Evolutionary conservation across 2,888 invertebrate species (phyloP), one percentile per base, ranked within the genome.

Genomic region (Mycogona germanica): DNA sequence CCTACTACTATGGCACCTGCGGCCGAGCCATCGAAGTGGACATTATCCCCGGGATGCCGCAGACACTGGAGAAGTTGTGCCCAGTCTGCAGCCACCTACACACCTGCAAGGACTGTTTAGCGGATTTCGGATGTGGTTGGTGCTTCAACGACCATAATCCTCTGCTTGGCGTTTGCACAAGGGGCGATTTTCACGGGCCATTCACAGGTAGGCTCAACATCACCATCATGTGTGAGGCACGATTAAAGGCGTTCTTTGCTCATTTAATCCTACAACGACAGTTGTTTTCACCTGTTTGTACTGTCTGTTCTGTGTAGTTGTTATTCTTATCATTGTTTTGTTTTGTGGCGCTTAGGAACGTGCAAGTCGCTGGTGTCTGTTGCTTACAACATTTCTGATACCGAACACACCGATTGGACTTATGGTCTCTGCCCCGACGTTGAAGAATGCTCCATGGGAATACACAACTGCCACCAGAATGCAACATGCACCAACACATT

Each of bases 381-480:
- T 7, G 32, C n/a, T 29, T 64, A 67, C 32, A 70, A 72, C 51
- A 61, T 63, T 4, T 65, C 66, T 0, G 76, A 80, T 21, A 74
- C 76, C 0, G 66, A 72, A 0, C 69, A 73, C n/a, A 44, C 41
- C 14, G 80, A 81, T 28, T 95, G 93, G 92, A 87, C 91, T 0
- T 95, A 93, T 64, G 86, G 86, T 5, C 82, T 83, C 64, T 91
- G 89, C 64, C 91, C 92, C 0, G 92, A 93, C 68, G 88, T 95
- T 0, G 89, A 95, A 66, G 95, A 95, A 70, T 95, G 95, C 65
- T 82, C 83, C 0, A 76, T 93, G 7, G 83, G 83, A 0, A 72
- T 92, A 25, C 87, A 91, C 65, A 84, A 91, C 66, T 95, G 95
- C 64, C 91, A 93, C 70, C 76, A 80, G 55, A 82, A 93, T 67